Evolutionary conservation across 2,888 invertebrate species (phyloP), one percentile per base, ranked within the genome.

Genomic region (Drosophila kuntzei): DNA sequence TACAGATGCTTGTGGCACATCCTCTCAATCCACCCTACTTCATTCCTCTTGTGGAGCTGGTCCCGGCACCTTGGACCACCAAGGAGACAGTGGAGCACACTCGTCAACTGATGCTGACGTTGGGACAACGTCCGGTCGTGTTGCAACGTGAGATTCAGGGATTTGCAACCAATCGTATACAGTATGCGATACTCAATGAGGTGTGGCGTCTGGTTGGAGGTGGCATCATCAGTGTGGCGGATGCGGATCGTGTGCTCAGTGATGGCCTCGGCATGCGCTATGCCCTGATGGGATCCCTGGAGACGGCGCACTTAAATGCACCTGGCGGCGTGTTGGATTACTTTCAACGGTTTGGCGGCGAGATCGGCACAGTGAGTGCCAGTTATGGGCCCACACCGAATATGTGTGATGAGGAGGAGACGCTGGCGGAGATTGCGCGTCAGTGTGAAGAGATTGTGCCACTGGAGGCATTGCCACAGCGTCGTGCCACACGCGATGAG

Each of bases 1-100:
- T 27, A 18, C 49, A 92, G 92, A 87, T 92, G 58, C 76, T 92
- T 11, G 97, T 98, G 4, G 96, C 97, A 0, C 98, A 99, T 93
- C 99, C 98, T 91, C 96, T 98, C 0, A 99, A 99, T 91, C 99
- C 99, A 0, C 99, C 99, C 0, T 98, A 98, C 91, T 98, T 97
- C 90, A 97, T 98, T 47, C 98, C 98, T 0, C 93, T 99, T 32
- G 97, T 98, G 0, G 99, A 99, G 93, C 94, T 99, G 12, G 97
- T 98, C 0, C 98, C 98, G 0, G 97, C 98, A 0, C 97, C 97
- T 3, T 98, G 98, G 97, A 99, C 99, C 0, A 94, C 95, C 50
- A 93, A 95, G 0, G 95, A 95, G 59, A 95, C 97, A 2, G 94
- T 96, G 1, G 93, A 93, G 49, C 95, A 94, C 89, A 96, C 98